These are phyloP conservation scores for Ardeotis arabs DNA, from an alignment of 2,113 vertebrate species.

Conservation along the genomic window DNA sequence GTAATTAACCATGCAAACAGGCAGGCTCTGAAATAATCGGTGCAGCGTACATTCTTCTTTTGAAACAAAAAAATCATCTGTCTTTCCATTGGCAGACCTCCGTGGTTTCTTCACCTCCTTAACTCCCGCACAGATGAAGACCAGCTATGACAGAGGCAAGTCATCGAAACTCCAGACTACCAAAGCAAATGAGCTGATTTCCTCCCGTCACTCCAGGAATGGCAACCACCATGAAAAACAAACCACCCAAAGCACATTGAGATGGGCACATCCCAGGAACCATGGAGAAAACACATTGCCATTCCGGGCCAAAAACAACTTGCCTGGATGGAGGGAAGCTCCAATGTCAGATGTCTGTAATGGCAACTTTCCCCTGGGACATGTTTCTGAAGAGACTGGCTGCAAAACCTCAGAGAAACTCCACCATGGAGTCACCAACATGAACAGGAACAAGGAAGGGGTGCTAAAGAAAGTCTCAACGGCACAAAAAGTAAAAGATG, in stretches of 20 bases:
- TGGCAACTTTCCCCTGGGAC: background rate
- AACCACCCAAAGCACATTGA: background rate
- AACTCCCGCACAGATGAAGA: background rate
- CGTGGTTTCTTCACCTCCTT: background rate
- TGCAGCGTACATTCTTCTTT: background rate
- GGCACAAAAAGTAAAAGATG: background rate
- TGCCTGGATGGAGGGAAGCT: background rate
- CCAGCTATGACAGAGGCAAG: background rate
- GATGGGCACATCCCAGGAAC: background rate
- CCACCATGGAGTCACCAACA: background rate
- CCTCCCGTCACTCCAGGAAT: background rate
- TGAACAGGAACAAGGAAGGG: background rate
- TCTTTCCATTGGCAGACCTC: background rate
- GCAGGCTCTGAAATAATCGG: background rate
- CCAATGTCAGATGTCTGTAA: background rate
- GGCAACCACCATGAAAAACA: background rate
- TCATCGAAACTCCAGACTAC: background rate
- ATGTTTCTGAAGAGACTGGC: background rate
- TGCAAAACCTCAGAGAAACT: background rate
- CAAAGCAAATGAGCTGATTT: background rate
- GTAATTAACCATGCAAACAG: background rate
- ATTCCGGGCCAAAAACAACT: background rate
- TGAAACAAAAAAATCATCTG: background rate
- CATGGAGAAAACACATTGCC: rapidly evolving
- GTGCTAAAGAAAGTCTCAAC: background rate